Conservation (phyloP, 2,113 vertebrate genomes). For the Sylvicapra grimmia region DNA sequence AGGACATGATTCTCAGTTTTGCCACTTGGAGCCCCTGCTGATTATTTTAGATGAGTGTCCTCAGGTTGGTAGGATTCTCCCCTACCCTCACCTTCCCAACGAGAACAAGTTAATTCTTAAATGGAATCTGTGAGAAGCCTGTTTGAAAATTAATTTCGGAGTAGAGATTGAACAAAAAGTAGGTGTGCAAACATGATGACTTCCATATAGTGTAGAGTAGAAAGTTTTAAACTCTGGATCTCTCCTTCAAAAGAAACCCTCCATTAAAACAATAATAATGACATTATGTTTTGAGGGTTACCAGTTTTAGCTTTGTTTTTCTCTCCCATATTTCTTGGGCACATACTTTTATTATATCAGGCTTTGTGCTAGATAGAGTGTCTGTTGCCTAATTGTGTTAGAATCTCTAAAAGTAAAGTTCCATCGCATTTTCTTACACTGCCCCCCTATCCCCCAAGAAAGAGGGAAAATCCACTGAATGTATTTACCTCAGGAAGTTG, state of each 20-base stretch:
- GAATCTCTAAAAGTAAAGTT: neutral
- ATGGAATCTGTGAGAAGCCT: neutral
- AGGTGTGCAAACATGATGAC: neutral
- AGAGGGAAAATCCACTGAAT: neutral
- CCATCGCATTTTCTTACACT: neutral
- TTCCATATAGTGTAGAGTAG: neutral
- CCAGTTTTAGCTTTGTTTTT: neutral
- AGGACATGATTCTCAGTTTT: conserved; percentile 1
- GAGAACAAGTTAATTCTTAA: conserved; percentile 19
- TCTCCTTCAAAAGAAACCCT: neutral
- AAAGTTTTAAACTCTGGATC: neutral
- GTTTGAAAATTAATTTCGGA: conserved; percentile 16
- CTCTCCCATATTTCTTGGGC: neutral
- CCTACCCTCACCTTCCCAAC: neutral
- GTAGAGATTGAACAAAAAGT: neutral
- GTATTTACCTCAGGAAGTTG: neutral
- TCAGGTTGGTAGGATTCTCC: neutral
- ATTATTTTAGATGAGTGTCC: conserved; percentile 14
- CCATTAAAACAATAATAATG: neutral
- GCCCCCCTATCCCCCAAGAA: neutral
- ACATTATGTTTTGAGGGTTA: neutral
- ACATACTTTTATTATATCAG: neutral
- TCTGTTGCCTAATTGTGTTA: neutral
- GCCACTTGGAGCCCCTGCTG: neutral
- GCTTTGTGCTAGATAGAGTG: neutral